A percentile compares a stretch with the other conserved stretches of the same genome.
Evolutionary conservation across 2,888 invertebrate genomes (phyloP).

Genomic region (Cephalotes varians): DNA sequence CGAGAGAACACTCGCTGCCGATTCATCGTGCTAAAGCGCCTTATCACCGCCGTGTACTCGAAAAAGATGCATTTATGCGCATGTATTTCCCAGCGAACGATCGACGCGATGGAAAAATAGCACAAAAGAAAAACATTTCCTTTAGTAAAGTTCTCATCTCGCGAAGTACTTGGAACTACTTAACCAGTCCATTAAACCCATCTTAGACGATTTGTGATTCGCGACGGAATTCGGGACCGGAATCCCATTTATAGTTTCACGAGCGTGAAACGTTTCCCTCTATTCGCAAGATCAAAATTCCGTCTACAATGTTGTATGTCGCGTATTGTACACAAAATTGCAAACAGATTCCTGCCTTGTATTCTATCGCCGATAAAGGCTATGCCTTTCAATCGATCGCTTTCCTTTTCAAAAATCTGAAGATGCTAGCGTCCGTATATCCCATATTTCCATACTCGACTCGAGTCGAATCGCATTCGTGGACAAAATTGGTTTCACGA

Average conservation of each 20-base stretch:
- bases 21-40: conserved; percentile 39
- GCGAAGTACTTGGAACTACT: neutral
- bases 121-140: neutral
- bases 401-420: neutral
- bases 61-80: conserved; percentile 18
- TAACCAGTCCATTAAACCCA: conserved; percentile 18
- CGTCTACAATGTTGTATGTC: neutral
- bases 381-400: neutral
- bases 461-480: conserved; percentile 3
- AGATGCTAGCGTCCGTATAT: neutral
- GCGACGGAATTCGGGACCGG: neutral
- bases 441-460: neutral
- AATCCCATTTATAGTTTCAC: conserved; percentile 12
- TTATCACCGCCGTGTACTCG: conserved; percentile 9
- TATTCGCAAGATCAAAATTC: neutral
- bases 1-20: conserved; percentile 56
- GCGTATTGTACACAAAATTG: neutral
- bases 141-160: neutral
- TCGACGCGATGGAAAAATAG: conserved; percentile 8
- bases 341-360: neutral
- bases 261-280: neutral
- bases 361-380: neutral
- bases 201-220: neutral
- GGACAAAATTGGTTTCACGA: neutral
- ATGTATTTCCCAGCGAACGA: conserved; percentile 1